These are phyloP conservation scores for Neocrepidodera transversa DNA, from an alignment of 2,888 invertebrate species.

Conservation along the genomic window DNA sequence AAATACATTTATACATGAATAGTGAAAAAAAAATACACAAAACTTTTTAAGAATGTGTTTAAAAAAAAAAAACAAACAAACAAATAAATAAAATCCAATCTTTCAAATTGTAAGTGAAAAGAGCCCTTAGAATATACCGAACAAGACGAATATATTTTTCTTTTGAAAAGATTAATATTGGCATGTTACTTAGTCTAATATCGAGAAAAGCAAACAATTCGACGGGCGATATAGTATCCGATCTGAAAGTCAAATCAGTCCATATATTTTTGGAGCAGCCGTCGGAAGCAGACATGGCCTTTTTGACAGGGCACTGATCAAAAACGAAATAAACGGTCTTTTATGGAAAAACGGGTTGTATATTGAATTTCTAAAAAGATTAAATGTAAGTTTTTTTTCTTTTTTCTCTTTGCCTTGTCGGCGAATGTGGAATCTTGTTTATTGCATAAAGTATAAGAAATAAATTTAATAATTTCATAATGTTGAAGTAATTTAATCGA, in stretches of 20 bases:
- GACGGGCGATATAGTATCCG: constrained; percentile 46
- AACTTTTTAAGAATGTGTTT: no score
- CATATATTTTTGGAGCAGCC: constrained; percentile 44
- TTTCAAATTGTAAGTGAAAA: no score
- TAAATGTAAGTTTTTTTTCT: no score
- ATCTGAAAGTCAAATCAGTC: constrained; percentile 52
- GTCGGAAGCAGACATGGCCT: constrained; percentile 30
- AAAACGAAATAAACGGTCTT: constrained; percentile 29
- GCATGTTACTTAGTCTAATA: constrained; percentile 49
- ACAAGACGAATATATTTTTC: constrained; percentile 33
- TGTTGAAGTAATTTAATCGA: no score
- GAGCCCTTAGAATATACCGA: neutral
- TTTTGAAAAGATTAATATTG: constrained; percentile 49
- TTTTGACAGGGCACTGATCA: constrained; percentile 39
- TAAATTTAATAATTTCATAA: no score
- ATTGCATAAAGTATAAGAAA: no score
- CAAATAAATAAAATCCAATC: no score
- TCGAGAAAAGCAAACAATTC: constrained; percentile 49
- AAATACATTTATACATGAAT: no score
- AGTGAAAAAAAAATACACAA: no score
- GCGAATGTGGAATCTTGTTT: no score
- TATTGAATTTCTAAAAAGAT: constrained; percentile 9
- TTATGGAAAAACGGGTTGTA: constrained; percentile 21
- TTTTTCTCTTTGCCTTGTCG: no score
- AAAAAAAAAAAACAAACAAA: no score